phyloP scores from a whole-genome alignment of 2,113 vertebrate species.

The Indicator maculatus region DNA sequence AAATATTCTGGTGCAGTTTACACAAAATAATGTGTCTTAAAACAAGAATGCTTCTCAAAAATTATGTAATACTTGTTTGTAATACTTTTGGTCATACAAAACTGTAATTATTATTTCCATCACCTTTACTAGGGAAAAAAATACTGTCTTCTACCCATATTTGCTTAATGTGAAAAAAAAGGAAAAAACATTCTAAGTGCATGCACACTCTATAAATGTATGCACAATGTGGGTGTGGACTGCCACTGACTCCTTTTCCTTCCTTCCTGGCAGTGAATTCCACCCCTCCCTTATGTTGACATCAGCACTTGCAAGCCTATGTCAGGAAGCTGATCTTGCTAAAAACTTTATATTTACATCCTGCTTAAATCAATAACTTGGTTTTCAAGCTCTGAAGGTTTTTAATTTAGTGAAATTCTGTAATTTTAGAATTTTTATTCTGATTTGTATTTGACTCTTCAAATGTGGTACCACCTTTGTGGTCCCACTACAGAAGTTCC shows the following conservation, averaged over 20 bases:
- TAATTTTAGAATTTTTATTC: background rate
- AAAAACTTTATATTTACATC: background rate
- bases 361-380: accelerated
- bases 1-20: background rate
- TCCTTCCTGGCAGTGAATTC: background rate
- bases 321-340: background rate
- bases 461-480: background rate
- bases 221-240: background rate
- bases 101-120: background rate
- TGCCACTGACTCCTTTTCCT: background rate
- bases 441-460: background rate
- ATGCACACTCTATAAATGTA: background rate
- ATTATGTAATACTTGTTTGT: background rate
- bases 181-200: background rate
- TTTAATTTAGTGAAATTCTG: background rate
- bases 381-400: background rate
- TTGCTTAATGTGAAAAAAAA: background rate
- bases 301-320: background rate
- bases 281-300: background rate
- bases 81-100: background rate
- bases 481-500: background rate
- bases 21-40: background rate
- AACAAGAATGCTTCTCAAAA: background rate
- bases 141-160: accelerated
- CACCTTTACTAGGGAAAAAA: background rate